Evolutionary conservation across 2,888 invertebrate species (phyloP).

Genomic region (Tetragonula carbonaria): DNA sequence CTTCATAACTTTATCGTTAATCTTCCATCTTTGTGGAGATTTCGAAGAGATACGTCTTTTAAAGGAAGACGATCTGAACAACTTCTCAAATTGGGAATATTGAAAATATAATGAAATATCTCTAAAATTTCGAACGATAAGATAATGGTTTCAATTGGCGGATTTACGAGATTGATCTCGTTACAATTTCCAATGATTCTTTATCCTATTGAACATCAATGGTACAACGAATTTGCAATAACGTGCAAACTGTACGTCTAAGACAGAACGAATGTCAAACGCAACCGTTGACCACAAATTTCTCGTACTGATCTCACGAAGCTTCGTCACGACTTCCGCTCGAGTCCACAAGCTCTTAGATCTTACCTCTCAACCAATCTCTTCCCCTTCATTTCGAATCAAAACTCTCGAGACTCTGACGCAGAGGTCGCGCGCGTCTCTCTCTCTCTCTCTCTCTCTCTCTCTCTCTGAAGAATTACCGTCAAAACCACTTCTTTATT

Average conservation of each 20-base stretch:
- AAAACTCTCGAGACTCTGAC: background rate
- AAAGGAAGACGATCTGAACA: too few relatives aligned
- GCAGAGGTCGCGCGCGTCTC: background rate
- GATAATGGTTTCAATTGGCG: background rate
- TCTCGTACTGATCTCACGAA: background rate
- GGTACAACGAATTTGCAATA: too few relatives aligned
- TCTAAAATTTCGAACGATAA: too few relatives aligned
- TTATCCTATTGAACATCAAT: background rate
- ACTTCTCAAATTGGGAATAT: too few relatives aligned
- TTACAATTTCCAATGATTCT: background rate
- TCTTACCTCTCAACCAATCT: background rate
- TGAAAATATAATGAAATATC: too few relatives aligned
- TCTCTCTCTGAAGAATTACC: too few relatives aligned
- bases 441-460: too few relatives aligned
- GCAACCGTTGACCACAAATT: background rate
- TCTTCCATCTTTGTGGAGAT: background rate
- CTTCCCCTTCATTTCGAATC: background rate
- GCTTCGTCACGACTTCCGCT: background rate
- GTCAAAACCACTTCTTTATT: constrained; percentile 12
- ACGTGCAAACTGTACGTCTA: too few relatives aligned
- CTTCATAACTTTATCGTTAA: background rate
- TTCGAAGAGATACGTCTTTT: background rate
- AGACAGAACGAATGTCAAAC: background rate
- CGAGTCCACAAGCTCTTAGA: background rate
- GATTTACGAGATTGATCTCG: too few relatives aligned